phyloP scores from a whole-genome alignment of 2,888 invertebrate genomes.

The Bugula neritina region DNA sequence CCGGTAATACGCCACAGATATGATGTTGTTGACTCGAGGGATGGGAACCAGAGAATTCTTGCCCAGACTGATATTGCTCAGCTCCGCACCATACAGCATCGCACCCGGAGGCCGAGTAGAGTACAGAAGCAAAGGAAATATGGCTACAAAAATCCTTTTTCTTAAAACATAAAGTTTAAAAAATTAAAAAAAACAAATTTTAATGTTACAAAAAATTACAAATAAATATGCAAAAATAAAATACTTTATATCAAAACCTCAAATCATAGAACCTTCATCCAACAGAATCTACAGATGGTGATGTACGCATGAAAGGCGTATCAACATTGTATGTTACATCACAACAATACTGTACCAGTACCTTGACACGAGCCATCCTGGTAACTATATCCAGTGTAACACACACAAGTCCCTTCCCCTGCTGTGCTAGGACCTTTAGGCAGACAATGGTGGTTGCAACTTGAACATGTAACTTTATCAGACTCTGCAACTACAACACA shows the following conservation, averaged over 20 bases:
- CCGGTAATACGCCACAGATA: background rate
- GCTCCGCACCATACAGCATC: background rate
- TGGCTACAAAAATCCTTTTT: constrained; percentile 8
- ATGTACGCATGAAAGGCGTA: too few relatives aligned
- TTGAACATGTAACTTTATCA: background rate
- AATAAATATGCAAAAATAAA: too few relatives aligned
- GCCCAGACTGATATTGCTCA: background rate
- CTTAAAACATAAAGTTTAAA: too few relatives aligned
- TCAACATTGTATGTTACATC: too few relatives aligned
- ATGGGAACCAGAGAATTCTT: background rate
- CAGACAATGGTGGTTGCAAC: constrained; percentile 18
- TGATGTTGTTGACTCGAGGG: background rate
- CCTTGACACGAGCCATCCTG: background rate
- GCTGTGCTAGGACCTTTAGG: background rate
- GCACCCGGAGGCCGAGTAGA: background rate
- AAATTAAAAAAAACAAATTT: too few relatives aligned
- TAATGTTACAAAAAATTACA: too few relatives aligned
- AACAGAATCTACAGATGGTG: too few relatives aligned
- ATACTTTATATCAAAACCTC: too few relatives aligned
- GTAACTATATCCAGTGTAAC: constrained; percentile 18
- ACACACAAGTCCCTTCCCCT: constrained; percentile 9
- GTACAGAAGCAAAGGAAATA: background rate
- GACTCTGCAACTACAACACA: background rate
- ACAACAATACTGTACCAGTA: too few relatives aligned
- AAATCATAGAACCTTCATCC: too few relatives aligned